A percentile compares a stretch with the other conserved stretches of the same genome.
phyloP scores from a whole-genome alignment of 2,797 vertebrate species.

The Protonibea diacanthus region DNA sequence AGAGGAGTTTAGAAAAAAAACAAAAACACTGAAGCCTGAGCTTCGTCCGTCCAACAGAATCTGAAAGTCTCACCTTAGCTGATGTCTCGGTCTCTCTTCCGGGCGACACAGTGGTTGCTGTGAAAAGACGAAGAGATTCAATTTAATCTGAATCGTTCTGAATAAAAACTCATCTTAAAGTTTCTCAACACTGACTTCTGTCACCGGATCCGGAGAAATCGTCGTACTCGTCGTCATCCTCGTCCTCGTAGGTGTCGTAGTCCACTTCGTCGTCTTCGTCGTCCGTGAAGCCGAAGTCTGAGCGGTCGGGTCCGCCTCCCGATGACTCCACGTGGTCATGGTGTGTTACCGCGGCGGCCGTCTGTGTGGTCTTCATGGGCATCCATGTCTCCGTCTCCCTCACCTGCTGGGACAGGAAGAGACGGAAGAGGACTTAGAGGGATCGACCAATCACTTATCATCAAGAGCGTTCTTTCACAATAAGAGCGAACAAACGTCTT shows the following conservation, averaged over 20 bases:
- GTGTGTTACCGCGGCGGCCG: slow-evolving; percentile 33
- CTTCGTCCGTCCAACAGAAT: background rate
- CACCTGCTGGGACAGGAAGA: slow-evolving; percentile 86
- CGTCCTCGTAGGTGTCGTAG: slow-evolving; percentile 11
- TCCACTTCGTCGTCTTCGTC: slow-evolving; percentile 71
- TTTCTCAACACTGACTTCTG: slow-evolving; percentile 62
- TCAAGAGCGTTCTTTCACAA: too few relatives aligned
- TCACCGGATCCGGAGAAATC: slow-evolving; percentile 91
- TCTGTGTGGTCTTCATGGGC: slow-evolving; percentile 81
- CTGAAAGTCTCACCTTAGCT: slow-evolving; percentile 55
- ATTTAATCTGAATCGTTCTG: background rate
- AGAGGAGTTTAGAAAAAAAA: background rate
- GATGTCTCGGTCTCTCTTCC: slow-evolving; percentile 27
- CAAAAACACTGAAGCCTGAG: background rate
- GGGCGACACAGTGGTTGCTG: slow-evolving; percentile 29
- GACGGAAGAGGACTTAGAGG: slow-evolving; percentile 44
- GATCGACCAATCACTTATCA: background rate
- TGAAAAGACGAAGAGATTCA: slow-evolving; percentile 18
- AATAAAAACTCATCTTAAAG: background rate
- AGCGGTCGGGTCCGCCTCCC: slow-evolving; percentile 83
- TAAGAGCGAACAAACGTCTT: too few relatives aligned
- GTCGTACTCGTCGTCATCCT: slow-evolving; percentile 62
- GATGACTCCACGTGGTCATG: slow-evolving; percentile 81
- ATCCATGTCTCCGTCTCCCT: slow-evolving; percentile 96
- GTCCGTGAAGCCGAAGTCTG: slow-evolving; percentile 74